Base-by-base conservation (phyloP, 2,113 vertebrate species). In the Eolophus roseicapilla region DNA sequence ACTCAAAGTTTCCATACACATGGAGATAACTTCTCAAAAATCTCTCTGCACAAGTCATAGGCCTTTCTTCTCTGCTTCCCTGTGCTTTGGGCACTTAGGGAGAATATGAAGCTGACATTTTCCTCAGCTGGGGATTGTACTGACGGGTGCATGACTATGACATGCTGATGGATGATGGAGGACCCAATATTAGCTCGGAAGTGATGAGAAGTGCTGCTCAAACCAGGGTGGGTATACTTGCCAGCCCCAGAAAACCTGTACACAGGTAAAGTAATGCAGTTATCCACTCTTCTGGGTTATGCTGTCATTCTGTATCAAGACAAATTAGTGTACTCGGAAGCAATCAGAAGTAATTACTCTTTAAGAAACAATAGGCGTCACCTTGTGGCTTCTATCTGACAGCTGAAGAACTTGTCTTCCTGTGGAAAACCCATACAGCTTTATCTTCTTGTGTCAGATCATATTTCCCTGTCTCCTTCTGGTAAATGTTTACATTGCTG, bases 181-280 rank as follows among this genome's bases (percentile, higher is more conserved):
- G 39, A 17, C 33, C 57, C 21, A 23, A 24, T 35, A 59, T 59
- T 59, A 59, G 57, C 57, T 59, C 57, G 35, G 57, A 59, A 59
- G 57, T 59, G 57, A n/a, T 7, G 57, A 59, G 92, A 98, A 97
- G 64, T 97, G 97, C 96, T 98, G 98, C 94, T 97, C 97, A 62
- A 98, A 98, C 64, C 96, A 95, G 84, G 96, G 97, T 6, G 97
- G 97, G 41, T 97, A 96, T 92, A 98, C 98, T 62, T 98, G 98
- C 91, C 98, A 98, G 95, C 67, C 97, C 37, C 97, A 35, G 90
- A 96, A 88, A 98, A 98, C 96, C 97, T 98, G 67, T 97, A 96
- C 82, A 97, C 98, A 98, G 98, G 98, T 98, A 79, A 73, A 44
- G 74, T 8, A 35, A 52, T 46, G 87, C 39, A 47, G 77, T 69